Conservation (phyloP, 37 sponge, comb jelly and placozoan species). For the Petrosia ficiformis region DNA sequence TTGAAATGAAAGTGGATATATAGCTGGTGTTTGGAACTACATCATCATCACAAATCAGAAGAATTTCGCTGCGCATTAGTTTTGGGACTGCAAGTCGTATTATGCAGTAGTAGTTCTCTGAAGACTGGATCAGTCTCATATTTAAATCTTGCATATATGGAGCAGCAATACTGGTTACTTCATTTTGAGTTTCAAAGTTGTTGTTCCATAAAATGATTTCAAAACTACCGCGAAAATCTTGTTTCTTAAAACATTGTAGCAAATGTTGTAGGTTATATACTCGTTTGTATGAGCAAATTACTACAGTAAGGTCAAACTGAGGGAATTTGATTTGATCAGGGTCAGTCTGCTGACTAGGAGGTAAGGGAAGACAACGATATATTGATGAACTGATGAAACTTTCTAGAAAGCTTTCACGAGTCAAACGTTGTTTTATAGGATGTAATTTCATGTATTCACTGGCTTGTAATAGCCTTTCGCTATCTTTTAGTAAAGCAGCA, state of each 20-base stretch:
- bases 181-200: slow-evolving; percentile 32
- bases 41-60: slow-evolving; percentile 70
- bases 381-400: slow-evolving; percentile 29
- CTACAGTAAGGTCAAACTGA: slow-evolving; percentile 29
- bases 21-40: slow-evolving; percentile 36
- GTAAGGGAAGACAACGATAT: slow-evolving; percentile 43
- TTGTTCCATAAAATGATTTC: slow-evolving; percentile 71
- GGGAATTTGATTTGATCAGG: slow-evolving; percentile 45
- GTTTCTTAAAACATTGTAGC: slow-evolving; percentile 31
- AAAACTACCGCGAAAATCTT: slow-evolving; percentile 30
- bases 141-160: slow-evolving; percentile 34
- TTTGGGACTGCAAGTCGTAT: slow-evolving; percentile 47
- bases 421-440: slow-evolving; percentile 7
- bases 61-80: slow-evolving; percentile 51
- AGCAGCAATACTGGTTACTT: slow-evolving; percentile 15
- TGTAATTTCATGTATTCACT: slow-evolving; percentile 13
- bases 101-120: slow-evolving; percentile 64
- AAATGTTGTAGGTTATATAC: slow-evolving; percentile 29
- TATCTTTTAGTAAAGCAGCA: slow-evolving; percentile 7
- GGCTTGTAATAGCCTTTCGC: slow-evolving; percentile 26
- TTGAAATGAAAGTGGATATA: slow-evolving; percentile 35
- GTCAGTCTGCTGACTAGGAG: slow-evolving; percentile 20
- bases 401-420: slow-evolving; percentile 17
- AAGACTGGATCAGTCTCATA: slow-evolving; percentile 51
- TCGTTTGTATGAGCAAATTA: slow-evolving; percentile 55